A percentile compares a stretch with the other conserved stretches of the same genome.
Conservation (phyloP, 23 tunicate genomes). For the Pegea sp. region DNA sequence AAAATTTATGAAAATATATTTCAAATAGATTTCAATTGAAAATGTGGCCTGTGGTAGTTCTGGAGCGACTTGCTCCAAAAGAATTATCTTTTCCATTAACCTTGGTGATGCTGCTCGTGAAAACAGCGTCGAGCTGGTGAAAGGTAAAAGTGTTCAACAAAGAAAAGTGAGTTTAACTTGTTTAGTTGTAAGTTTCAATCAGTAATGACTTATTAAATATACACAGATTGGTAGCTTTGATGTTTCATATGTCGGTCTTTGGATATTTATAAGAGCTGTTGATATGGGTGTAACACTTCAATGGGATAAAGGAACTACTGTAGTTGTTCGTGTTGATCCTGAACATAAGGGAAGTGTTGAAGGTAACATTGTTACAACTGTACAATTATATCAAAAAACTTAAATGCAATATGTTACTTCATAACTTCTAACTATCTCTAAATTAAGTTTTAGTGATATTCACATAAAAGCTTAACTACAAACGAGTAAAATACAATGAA, state of each 20-base stretch:
- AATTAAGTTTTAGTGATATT: no score
- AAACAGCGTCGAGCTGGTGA: slow-evolving; percentile 66
- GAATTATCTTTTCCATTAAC: slow-evolving; percentile 65
- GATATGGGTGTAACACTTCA: slow-evolving; percentile 82
- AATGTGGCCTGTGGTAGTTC: slow-evolving; percentile 77
- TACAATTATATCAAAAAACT: no score
- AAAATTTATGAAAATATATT: no score
- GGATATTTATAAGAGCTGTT: slow-evolving; percentile 83
- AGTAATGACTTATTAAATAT: background rate
- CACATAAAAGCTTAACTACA: no score
- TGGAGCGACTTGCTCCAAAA: slow-evolving; percentile 82
- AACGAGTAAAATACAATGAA: no score
- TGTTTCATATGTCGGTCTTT: slow-evolving; percentile 73
- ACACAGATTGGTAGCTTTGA: slow-evolving; percentile 79
- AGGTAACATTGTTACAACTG: slow-evolving; percentile 16
- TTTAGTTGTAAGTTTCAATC: no score
- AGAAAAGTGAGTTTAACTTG: slow-evolving; percentile 22
- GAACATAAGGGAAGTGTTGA: slow-evolving; percentile 55
- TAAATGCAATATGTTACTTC: no score
- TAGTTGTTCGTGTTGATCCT: slow-evolving; percentile 60
- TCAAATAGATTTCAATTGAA: slow-evolving; percentile 64
- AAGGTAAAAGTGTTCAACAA: slow-evolving; percentile 84
- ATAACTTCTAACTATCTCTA: no score
- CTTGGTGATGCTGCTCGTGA: slow-evolving; percentile 42
- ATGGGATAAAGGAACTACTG: slow-evolving; percentile 84